Percentiles rank a stretch among this genome's conserved stretches.
These are phyloP conservation scores for Calameuta idolon DNA, from an alignment of 2,888 invertebrate species.

Conservation along the genomic window DNA sequence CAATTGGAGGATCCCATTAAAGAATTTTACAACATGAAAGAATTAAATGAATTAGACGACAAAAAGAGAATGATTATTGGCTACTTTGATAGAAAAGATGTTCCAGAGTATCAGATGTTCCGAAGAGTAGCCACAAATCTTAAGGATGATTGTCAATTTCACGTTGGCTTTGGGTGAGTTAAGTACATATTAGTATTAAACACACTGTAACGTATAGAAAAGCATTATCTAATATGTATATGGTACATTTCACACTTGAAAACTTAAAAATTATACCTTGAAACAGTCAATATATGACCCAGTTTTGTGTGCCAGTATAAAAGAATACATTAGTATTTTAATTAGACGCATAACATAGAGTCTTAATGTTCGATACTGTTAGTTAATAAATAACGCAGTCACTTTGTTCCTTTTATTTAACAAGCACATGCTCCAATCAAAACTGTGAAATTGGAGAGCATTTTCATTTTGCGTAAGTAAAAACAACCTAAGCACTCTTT, in stretches of 20 bases:
- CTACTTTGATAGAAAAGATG: constrained; percentile 86
- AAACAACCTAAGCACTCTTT: background rate
- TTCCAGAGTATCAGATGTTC: constrained; percentile 84
- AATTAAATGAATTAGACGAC: constrained; percentile 81
- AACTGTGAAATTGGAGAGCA: constrained; percentile 62
- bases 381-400: too few species aligned
- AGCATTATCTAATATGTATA: too few species aligned
- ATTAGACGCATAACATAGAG: background rate
- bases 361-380: too few species aligned
- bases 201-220: too few species aligned
- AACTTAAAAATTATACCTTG: constrained; percentile 1
- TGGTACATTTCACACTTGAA: background rate
- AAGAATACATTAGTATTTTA: constrained; percentile 13
- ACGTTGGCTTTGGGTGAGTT: constrained; percentile 86
- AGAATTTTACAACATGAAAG: constrained; percentile 80
- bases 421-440: constrained; percentile 62
- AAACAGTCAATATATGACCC: constrained; percentile 1
- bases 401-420: constrained; percentile 39
- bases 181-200: background rate
- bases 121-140: constrained; percentile 86
- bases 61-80: constrained; percentile 89
- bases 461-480: constrained; percentile 60
- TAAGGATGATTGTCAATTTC: constrained; percentile 96
- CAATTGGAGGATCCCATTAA: constrained; percentile 89
- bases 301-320: background rate